Conservation (phyloP, 2,888 invertebrate species). For the Dichetophora obliterata region DNA sequence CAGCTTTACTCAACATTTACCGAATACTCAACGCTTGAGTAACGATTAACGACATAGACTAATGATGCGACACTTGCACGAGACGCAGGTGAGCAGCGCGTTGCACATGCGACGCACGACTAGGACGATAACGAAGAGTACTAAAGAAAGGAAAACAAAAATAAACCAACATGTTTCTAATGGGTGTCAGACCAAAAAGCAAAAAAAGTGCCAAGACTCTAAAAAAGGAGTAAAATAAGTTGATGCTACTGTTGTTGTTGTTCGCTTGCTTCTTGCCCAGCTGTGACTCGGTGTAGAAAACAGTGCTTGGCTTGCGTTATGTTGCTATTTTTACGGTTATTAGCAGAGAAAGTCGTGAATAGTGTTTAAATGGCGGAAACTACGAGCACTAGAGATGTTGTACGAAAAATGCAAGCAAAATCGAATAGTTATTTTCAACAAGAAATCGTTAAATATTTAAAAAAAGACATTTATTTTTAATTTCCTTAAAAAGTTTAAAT, state of each 20-base stretch:
- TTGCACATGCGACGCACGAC: slow-evolving; percentile 47
- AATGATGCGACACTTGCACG: slow-evolving; percentile 56
- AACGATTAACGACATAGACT: slow-evolving; percentile 49
- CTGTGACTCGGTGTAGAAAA: slow-evolving; percentile 20
- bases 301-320: background rate
- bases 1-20: background rate
- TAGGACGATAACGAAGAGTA: slow-evolving; percentile 5
- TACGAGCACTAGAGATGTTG: background rate
- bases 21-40: slow-evolving; percentile 22
- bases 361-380: slow-evolving; percentile 21
- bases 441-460: background rate
- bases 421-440: background rate
- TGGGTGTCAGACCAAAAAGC: background rate
- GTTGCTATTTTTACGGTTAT: slow-evolving; percentile 33
- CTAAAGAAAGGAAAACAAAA: slow-evolving; percentile 25
- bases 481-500: background rate
- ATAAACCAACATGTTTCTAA: background rate
- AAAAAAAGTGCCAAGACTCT: background rate
- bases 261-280: slow-evolving; percentile 15
- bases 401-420: background rate
- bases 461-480: too few relatives aligned
- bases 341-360: slow-evolving; percentile 8
- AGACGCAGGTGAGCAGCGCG: slow-evolving; percentile 49
- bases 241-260: slow-evolving; percentile 6
- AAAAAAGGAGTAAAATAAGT: slow-evolving; percentile 8